These are phyloP conservation scores for Podilymbus podiceps DNA, from an alignment of 2,113 vertebrate species.

Conservation along the genomic window DNA sequence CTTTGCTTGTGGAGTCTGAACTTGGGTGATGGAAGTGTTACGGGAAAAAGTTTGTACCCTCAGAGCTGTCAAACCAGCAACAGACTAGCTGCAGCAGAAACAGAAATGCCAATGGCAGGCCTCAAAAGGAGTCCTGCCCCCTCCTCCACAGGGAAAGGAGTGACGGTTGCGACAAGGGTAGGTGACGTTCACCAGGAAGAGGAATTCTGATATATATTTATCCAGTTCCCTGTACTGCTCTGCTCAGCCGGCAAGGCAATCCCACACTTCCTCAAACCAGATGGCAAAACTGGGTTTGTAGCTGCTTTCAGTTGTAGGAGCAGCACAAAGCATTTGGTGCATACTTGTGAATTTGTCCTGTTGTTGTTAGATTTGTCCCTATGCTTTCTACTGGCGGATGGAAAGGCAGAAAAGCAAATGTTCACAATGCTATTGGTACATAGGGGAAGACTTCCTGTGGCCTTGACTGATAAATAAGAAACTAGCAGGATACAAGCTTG, in stretches of 20 bases:
- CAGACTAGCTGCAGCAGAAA: not conserved
- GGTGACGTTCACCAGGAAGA: not conserved
- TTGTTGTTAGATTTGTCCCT: not conserved
- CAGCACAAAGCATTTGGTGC: not conserved
- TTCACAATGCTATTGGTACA: not conserved
- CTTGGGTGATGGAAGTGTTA: not conserved
- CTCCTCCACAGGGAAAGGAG: not conserved
- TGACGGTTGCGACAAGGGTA: not conserved
- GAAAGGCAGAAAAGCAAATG: not conserved
- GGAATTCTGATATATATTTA: not conserved
- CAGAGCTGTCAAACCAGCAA: not conserved
- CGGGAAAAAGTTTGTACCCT: not conserved
- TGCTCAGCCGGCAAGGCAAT: not conserved
- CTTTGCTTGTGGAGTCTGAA: not conserved
- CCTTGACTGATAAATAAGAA: not conserved
- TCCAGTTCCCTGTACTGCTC: not conserved
- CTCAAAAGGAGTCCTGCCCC: not conserved
- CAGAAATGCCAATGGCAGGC: not conserved
- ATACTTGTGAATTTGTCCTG: not conserved
- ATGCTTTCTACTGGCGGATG: not conserved
- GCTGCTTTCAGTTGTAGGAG: not conserved
- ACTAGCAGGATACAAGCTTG: not conserved
- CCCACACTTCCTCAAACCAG: slow-evolving; percentile 16
- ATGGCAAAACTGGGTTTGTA: slow-evolving; percentile 5
- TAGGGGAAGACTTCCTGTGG: not conserved